Evolutionary conservation across 1,140 invertebrate genomes (phyloP).

Genomic region (Drosophila novamexicana): DNA sequence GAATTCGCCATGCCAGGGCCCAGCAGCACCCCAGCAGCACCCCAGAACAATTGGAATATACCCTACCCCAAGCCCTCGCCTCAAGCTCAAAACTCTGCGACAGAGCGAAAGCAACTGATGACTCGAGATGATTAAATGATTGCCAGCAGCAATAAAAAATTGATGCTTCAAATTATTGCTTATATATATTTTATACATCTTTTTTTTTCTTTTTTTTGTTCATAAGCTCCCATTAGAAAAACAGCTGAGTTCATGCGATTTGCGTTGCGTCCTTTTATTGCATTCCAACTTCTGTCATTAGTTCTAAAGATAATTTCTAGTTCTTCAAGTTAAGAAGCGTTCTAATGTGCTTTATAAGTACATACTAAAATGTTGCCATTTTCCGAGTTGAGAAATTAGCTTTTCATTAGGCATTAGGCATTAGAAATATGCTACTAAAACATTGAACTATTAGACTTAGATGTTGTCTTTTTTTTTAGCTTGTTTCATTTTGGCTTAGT

Average conservation of each 20-base stretch:
- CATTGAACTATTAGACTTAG: no score
- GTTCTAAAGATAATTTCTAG: constrained; percentile 7
- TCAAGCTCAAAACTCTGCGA: constrained; percentile 13
- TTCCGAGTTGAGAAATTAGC: neutral
- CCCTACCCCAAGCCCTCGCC: neutral
- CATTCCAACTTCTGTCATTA: constrained; percentile 10
- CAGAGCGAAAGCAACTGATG: constrained; percentile 60
- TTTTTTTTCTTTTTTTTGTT: neutral
- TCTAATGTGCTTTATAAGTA: neutral
- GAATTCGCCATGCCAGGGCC: constrained; percentile 46
- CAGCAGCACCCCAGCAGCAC: neutral
- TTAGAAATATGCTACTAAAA: no score
- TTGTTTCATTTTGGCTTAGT: no score
- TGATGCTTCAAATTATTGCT: constrained; percentile 75
- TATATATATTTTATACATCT: constrained; percentile 39
- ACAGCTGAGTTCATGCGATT: constrained; percentile 42
- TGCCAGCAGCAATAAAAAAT: constrained; percentile 77
- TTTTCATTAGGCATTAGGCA: neutral
- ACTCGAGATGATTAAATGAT: constrained; percentile 81
- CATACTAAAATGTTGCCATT: neutral
- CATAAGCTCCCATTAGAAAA: neutral
- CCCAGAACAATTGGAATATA: neutral
- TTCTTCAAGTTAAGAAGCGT: neutral
- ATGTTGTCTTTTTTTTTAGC: no score
- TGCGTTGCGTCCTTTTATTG: constrained; percentile 31